Conservation (phyloP, 1,140 invertebrate species). For the Conus betulinus region DNA sequence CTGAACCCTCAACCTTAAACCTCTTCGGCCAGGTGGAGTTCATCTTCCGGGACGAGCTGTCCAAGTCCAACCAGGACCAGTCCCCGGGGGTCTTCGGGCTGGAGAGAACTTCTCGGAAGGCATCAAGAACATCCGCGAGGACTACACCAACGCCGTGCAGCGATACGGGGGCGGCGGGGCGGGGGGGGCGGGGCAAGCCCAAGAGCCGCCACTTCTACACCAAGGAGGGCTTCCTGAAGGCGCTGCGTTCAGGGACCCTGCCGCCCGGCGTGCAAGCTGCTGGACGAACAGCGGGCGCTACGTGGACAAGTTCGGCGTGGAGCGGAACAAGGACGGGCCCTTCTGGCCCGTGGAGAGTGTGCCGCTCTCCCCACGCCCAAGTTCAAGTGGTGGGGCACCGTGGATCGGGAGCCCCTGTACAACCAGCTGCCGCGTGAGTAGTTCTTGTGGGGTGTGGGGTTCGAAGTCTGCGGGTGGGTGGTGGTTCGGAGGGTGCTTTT, state of each 20-base stretch:
- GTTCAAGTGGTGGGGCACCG: conserved; percentile 56
- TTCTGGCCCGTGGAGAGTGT: conserved; percentile 72
- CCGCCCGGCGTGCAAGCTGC: conserved; percentile 61
- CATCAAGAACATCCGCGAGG: conserved; percentile 55
- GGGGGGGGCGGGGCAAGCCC: conserved; percentile 32
- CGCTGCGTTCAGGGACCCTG: conserved; percentile 61
- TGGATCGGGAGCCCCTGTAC: conserved; percentile 56
- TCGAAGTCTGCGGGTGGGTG: background rate
- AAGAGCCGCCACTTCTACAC: conserved; percentile 66
- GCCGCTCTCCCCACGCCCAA: conserved; percentile 67
- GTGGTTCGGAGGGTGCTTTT: background rate
- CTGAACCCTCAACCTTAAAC: too few relatives aligned
- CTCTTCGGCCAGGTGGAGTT: conserved; percentile 48
- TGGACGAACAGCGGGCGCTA: conserved; percentile 64
- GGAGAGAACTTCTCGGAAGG: conserved; percentile 65
- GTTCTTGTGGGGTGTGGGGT: background rate
- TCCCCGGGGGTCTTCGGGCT: conserved; percentile 68
- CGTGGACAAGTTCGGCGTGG: conserved; percentile 70
- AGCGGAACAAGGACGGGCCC: conserved; percentile 68
- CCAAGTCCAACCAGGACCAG: conserved; percentile 68
- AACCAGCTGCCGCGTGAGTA: conserved; percentile 57
- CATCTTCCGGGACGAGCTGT: conserved; percentile 62
- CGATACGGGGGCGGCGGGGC: conserved; percentile 12
- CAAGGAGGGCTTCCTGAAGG: conserved; percentile 67
- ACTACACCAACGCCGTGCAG: conserved; percentile 26